Evolutionary conservation across 2,888 invertebrate species (phyloP).

Genomic region (Andrena camellia): DNA sequence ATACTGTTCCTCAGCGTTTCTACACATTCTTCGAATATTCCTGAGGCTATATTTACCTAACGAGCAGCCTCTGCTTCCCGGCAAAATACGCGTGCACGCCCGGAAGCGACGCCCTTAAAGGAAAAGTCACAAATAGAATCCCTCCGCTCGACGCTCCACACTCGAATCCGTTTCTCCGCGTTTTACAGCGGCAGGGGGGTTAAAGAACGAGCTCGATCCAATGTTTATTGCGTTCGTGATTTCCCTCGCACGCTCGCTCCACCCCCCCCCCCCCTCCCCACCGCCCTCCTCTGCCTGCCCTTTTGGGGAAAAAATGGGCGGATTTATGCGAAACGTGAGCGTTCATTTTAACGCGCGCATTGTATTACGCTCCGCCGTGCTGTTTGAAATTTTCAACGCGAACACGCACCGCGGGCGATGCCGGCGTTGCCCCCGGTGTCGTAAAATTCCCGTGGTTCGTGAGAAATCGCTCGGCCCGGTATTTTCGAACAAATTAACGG

Average conservation of each 20-base stretch:
- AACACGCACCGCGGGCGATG: neutral
- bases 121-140: constrained; percentile 17
- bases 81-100: neutral
- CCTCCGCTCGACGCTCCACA: constrained; percentile 15
- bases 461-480: constrained; percentile 12
- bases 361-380: constrained; percentile 17
- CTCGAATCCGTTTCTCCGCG: constrained; percentile 10
- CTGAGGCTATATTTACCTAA: neutral
- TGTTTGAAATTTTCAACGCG: constrained; percentile 32
- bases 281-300: too few relatives aligned
- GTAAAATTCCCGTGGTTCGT: constrained; percentile 5
- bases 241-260: neutral
- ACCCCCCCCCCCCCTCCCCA: too few relatives aligned
- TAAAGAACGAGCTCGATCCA: constrained; percentile 39
- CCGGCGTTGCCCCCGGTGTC: neutral
- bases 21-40: neutral
- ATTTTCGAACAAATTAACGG: constrained; percentile 13
- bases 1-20: too few relatives aligned
- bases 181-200: neutral
- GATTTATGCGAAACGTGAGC: constrained; percentile 54
- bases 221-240: constrained; percentile 50
- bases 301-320: constrained; percentile 22
- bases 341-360: constrained; percentile 40
- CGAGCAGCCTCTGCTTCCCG: too few relatives aligned
- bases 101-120: neutral